phyloP scores from a whole-genome alignment of 2,797 vertebrate species.

The Chelon labrosus region DNA sequence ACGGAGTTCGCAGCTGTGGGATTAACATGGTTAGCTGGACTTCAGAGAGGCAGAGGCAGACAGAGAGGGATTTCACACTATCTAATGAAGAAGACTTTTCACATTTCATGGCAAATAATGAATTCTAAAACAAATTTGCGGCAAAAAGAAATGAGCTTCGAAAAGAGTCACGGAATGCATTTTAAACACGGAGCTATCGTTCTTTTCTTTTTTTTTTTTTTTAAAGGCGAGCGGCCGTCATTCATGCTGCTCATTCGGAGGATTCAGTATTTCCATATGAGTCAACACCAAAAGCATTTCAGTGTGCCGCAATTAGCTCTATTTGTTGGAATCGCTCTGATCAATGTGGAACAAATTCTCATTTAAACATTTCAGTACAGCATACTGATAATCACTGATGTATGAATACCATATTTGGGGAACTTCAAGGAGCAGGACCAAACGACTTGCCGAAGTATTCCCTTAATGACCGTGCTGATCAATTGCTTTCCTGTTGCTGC shows the following conservation, averaged over 20 bases:
- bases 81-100: constrained; percentile 83
- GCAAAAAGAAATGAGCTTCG: constrained; percentile 74
- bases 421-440: constrained; percentile 69
- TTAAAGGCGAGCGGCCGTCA: constrained; percentile 63
- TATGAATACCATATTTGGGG: constrained; percentile 55
- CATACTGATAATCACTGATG: constrained; percentile 73
- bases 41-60: constrained; percentile 76
- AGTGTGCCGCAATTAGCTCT: constrained; percentile 43
- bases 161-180: constrained; percentile 68
- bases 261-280: constrained; percentile 55
- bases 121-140: constrained; percentile 81
- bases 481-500: constrained; percentile 63
- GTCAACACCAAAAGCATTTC: constrained; percentile 33
- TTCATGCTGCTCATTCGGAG: constrained; percentile 74
- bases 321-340: constrained; percentile 71
- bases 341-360: constrained; percentile 78
- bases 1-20: constrained; percentile 63
- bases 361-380: constrained; percentile 69
- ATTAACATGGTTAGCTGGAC: constrained; percentile 81
- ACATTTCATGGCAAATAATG: constrained; percentile 85
- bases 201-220: constrained; percentile 72
- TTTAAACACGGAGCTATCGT: constrained; percentile 67
- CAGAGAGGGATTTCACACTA: constrained; percentile 78
- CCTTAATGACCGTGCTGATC: constrained; percentile 68
- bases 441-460: constrained; percentile 57